These are phyloP conservation scores for Cecropterus lyciades DNA, from an alignment of 1,140 invertebrate species.

Conservation along the genomic window DNA sequence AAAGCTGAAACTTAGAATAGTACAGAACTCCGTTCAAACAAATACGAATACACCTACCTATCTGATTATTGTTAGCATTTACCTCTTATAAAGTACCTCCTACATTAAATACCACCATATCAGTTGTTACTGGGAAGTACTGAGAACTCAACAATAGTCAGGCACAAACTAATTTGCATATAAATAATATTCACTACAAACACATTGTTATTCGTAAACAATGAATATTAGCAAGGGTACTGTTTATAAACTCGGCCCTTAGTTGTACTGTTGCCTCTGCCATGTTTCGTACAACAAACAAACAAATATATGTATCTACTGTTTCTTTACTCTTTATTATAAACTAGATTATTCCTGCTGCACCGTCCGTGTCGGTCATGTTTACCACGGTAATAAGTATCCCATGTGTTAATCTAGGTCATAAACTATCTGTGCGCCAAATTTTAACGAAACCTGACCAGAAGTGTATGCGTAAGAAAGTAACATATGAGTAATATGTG, in stretches of 20 bases:
- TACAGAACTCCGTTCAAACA: too few species aligned
- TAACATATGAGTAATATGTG: too few species aligned
- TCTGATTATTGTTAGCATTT: background rate
- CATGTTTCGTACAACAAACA: constrained; percentile 45
- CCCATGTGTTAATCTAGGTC: too few species aligned
- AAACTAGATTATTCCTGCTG: too few species aligned
- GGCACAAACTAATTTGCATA: constrained; percentile 52
- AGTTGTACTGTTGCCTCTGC: constrained; percentile 52
- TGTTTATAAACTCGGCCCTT: constrained; percentile 71
- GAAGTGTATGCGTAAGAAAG: too few species aligned
- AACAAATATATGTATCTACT: constrained; percentile 32
- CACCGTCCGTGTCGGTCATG: too few species aligned
- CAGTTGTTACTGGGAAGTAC: constrained; percentile 45
- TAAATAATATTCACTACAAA: constrained; percentile 60
- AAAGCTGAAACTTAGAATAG: too few species aligned
- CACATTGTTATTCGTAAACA: constrained; percentile 67
- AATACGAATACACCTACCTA: background rate
- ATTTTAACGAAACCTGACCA: too few species aligned
- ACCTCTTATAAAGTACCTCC: constrained; percentile 6
- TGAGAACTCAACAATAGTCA: constrained; percentile 48
- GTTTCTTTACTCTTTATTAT: background rate
- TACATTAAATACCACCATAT: constrained; percentile 26
- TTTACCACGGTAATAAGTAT: too few species aligned
- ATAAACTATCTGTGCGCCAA: too few species aligned
- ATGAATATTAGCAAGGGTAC: constrained; percentile 59